phyloP scores from a whole-genome alignment of 2,797 vertebrate genomes.

The Acridotheres tristis region DNA sequence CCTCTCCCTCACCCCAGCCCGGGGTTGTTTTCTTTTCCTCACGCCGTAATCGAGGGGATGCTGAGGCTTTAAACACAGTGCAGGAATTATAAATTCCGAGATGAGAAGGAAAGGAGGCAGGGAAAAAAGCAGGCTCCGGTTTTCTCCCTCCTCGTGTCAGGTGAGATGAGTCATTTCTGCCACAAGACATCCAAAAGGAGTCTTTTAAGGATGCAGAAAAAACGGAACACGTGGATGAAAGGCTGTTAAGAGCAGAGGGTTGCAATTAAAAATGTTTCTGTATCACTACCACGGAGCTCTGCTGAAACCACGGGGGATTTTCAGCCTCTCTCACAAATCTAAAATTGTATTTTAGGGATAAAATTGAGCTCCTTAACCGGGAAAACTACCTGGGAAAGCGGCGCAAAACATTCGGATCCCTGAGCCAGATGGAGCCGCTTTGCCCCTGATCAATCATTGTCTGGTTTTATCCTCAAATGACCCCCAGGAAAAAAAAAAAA shows the following conservation, averaged over 20 bases:
- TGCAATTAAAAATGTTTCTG: constrained; percentile 12
- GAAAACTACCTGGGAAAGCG: constrained; percentile 2
- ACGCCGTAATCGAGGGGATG: background rate
- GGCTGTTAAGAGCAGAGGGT: background rate
- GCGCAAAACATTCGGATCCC: background rate
- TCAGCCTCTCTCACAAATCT: constrained; percentile 7
- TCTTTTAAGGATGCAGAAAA: constrained; percentile 2
- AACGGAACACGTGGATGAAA: background rate
- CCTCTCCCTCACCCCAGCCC: background rate
- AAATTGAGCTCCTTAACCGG: background rate
- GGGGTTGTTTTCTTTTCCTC: background rate
- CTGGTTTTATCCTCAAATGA: constrained; percentile 53
- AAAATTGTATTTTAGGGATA: constrained; percentile 41
- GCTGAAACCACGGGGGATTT: constrained; percentile 1
- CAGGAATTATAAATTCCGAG: constrained; percentile 14
- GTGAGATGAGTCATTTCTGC: constrained; percentile 49
- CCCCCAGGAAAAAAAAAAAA: background rate
- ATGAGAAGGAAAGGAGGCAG: constrained; percentile 25
- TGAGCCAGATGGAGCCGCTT: constrained; percentile 22
- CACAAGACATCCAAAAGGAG: background rate
- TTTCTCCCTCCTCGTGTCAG: constrained; percentile 57
- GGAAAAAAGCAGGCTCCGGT: background rate
- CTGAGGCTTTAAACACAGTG: background rate
- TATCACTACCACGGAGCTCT: background rate
- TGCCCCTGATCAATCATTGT: constrained; percentile 54